Evolutionary conservation across 1,140 invertebrate species (phyloP).

Genomic region (Cydia strobilella): DNA sequence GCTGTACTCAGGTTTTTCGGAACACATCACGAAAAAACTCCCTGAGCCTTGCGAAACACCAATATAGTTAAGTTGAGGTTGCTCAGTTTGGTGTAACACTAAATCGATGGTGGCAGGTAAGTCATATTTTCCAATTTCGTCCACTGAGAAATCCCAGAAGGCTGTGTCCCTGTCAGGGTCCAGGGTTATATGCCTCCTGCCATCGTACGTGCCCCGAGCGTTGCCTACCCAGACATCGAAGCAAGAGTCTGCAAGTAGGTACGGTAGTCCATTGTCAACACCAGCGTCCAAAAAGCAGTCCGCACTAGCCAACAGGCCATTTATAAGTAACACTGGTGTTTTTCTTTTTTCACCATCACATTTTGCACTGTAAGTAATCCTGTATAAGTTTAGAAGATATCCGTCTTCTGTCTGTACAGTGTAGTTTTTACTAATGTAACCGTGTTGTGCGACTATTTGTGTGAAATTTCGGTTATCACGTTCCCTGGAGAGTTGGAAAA

Average conservation of each 20-base stretch:
- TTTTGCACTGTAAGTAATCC: conserved; percentile 60
- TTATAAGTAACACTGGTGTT: conserved; percentile 70
- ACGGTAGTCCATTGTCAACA: conserved; percentile 83
- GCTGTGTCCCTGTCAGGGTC: conserved; percentile 78
- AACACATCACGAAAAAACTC: conserved; percentile 59
- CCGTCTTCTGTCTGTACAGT: conserved; percentile 74
- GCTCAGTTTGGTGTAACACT: conserved; percentile 77
- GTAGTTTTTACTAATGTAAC: conserved; percentile 55
- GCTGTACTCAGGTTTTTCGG: conserved; percentile 58
- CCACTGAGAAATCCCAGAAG: conserved; percentile 81
- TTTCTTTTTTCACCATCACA: conserved; percentile 34
- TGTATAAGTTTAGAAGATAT: conserved; percentile 75
- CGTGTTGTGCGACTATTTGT: conserved; percentile 45
- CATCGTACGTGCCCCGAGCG: conserved; percentile 84
- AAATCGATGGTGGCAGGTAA: conserved; percentile 87
- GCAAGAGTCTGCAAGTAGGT: conserved; percentile 84
- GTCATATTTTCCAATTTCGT: conserved; percentile 88
- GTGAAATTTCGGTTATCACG: conserved; percentile 50
- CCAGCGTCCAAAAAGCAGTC: conserved; percentile 84
- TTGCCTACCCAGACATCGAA: conserved; percentile 90
- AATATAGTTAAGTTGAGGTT: conserved; percentile 80
- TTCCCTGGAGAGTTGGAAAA: not conserved
- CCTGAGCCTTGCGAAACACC: conserved; percentile 83
- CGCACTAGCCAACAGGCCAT: conserved; percentile 85
- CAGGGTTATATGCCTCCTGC: conserved; percentile 78